These are phyloP conservation scores for Myotis davidii DNA, from an alignment of 2,113 vertebrate species.

Conservation along the genomic window DNA sequence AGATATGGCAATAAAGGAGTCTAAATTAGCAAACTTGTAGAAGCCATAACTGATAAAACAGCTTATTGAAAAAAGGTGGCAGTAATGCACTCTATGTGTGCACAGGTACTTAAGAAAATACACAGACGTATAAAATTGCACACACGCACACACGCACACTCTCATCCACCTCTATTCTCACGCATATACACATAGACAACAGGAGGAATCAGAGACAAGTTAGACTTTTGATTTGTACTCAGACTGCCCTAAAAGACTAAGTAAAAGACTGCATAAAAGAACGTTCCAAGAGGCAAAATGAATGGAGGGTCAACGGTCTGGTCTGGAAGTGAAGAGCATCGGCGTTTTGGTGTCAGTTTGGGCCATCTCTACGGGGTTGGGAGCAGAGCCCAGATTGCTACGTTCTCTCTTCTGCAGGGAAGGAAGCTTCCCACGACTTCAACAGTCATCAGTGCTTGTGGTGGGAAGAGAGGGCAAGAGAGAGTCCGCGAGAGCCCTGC, in stretches of 20 bases:
- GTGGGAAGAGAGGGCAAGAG: constrained; percentile 80
- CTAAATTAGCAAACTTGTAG: constrained; percentile 96
- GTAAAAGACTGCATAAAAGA: constrained; percentile 80
- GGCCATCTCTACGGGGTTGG: constrained; percentile 70
- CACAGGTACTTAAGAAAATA: constrained; percentile 97
- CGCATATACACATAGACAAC: constrained; percentile 91
- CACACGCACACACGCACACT: constrained; percentile 84
- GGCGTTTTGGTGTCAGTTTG: constrained; percentile 81
- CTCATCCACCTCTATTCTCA: constrained; percentile 89
- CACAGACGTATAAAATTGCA: constrained; percentile 93
- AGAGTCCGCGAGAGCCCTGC: constrained; percentile 22
- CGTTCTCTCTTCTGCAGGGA: constrained; percentile 77
- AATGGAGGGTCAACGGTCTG: constrained; percentile 75
- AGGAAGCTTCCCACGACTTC: constrained; percentile 83
- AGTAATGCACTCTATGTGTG: constrained; percentile 97
- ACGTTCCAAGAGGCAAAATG: constrained; percentile 78
- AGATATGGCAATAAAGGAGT: constrained; percentile 98
- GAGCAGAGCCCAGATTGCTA: constrained; percentile 75
- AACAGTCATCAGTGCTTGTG: constrained; percentile 85
- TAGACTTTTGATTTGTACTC: constrained; percentile 88
- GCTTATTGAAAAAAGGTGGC: constrained; percentile 98
- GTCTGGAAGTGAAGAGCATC: constrained; percentile 77
- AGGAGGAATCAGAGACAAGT: constrained; percentile 90
- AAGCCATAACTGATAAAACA: constrained; percentile 96
- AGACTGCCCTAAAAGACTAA: constrained; percentile 80